Conservation (phyloP, 1,140 invertebrate species). For the Xylocopa sonorina region DNA sequence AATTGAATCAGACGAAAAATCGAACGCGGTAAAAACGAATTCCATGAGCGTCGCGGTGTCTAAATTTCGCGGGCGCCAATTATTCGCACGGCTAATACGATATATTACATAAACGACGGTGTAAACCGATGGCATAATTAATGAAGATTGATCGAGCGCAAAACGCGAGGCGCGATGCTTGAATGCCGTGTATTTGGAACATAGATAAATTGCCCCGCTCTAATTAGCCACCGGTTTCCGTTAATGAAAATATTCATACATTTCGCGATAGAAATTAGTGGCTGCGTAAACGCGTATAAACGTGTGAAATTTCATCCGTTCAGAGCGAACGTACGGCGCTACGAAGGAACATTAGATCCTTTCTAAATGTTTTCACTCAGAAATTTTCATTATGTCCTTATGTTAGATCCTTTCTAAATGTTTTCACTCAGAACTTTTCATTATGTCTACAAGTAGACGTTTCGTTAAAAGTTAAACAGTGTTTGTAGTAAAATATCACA, state of each 20-base stretch:
- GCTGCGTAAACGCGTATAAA: too few species aligned
- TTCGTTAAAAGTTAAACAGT: too few species aligned
- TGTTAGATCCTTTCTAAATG: too few species aligned
- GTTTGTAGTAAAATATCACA: too few species aligned
- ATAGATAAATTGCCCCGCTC: conserved; percentile 29
- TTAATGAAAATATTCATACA: conserved; percentile 29
- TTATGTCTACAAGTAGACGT: too few species aligned
- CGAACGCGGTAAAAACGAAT: neutral
- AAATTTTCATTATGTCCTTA: too few species aligned
- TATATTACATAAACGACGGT: conserved; percentile 28
- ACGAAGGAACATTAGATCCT: too few species aligned
- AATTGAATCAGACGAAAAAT: neutral
- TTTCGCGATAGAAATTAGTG: neutral
- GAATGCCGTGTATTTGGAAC: conserved; percentile 27
- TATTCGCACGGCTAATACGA: conserved; percentile 31
- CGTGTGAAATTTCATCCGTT: too few species aligned
- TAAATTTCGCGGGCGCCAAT: conserved; percentile 4
- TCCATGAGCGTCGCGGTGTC: neutral
- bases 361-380: too few species aligned
- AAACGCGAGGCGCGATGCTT: conserved; percentile 14
- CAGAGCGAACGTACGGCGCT: too few species aligned
- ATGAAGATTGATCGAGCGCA: conserved; percentile 41
- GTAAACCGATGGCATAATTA: conserved; percentile 44
- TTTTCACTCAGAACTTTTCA: too few species aligned
- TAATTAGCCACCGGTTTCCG: conserved; percentile 33